Conservation (phyloP, 2,888 invertebrate species). For the Buathra laborator region DNA sequence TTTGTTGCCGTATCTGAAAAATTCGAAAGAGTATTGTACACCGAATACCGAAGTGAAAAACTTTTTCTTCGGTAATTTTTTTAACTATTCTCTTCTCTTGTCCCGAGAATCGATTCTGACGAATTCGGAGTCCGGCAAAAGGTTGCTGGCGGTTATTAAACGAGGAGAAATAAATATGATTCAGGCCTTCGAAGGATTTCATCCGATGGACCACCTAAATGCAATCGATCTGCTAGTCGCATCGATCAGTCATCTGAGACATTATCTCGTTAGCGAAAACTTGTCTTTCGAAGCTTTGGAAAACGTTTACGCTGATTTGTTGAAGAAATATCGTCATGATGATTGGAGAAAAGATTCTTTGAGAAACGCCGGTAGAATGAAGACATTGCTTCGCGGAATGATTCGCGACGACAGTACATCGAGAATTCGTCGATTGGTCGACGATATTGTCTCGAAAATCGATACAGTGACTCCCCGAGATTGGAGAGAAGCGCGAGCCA, state of each 20-base stretch:
- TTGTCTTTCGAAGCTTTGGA: background rate
- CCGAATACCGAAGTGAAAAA: background rate
- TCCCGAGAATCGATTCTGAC: background rate
- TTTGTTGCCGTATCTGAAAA: slow-evolving; percentile 48
- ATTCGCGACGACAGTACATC: background rate
- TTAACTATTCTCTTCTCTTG: slow-evolving; percentile 37
- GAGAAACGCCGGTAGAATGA: background rate
- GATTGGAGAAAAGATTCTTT: background rate
- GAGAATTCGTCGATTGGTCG: slow-evolving; percentile 13
- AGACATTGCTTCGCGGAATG: background rate
- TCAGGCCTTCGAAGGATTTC: slow-evolving; percentile 25
- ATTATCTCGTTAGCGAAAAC: slow-evolving; percentile 32
- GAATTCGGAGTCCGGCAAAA: background rate
- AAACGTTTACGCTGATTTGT: background rate
- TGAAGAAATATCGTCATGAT: background rate
- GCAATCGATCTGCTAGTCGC: slow-evolving; percentile 47
- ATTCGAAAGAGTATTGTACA: slow-evolving; percentile 18
- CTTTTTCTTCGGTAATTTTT: slow-evolving; percentile 27
- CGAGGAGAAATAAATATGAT: background rate
- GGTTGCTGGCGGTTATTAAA: background rate
- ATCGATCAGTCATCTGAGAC: slow-evolving; percentile 53
- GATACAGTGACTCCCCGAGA: background rate
- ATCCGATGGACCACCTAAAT: slow-evolving; percentile 27
- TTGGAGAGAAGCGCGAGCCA: background rate
- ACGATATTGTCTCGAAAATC: background rate